Percentiles rank a stretch among this genome's conserved stretches.
phyloP scores from a whole-genome alignment of 2,888 invertebrate species.

The Margaritifera margaritifera region DNA sequence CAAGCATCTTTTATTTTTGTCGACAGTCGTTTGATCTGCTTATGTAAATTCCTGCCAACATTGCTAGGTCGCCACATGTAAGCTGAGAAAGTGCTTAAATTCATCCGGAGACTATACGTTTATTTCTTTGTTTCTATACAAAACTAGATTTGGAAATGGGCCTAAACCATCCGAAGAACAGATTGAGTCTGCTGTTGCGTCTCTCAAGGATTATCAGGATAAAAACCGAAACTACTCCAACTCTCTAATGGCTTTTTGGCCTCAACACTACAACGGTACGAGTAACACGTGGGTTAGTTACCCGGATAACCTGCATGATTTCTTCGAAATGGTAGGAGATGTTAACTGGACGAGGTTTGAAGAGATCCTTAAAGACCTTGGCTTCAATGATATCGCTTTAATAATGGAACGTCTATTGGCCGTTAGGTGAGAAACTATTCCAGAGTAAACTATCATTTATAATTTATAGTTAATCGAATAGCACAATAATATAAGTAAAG shows the following conservation, averaged over 20 bases:
- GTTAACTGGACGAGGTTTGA: constrained; percentile 45
- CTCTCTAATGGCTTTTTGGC: constrained; percentile 64
- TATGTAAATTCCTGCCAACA: no score
- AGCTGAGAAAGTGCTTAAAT: no score
- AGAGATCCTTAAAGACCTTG: constrained; percentile 42
- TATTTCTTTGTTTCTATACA: no score
- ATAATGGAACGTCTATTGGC: constrained; percentile 42
- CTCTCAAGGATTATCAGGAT: constrained; percentile 50
- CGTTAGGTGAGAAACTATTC: constrained; percentile 37
- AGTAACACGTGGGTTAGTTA: constrained; percentile 46
- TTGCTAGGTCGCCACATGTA: no score
- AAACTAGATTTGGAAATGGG: constrained; percentile 30
- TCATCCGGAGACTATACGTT: no score
- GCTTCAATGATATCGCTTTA: constrained; percentile 42
- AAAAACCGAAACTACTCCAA: constrained; percentile 52
- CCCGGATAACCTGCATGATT: constrained; percentile 47
- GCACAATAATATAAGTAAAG: no score
- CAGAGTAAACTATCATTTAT: no score
- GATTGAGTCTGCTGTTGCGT: constrained; percentile 24
- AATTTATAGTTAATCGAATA: no score
- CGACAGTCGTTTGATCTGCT: no score
- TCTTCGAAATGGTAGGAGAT: constrained; percentile 41
- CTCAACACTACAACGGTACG: constrained; percentile 53
- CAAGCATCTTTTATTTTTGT: no score
- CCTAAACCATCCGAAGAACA: constrained; percentile 38